Evolutionary conservation across 2,113 vertebrate species (phyloP).

Genomic region (Scopus umbretta): DNA sequence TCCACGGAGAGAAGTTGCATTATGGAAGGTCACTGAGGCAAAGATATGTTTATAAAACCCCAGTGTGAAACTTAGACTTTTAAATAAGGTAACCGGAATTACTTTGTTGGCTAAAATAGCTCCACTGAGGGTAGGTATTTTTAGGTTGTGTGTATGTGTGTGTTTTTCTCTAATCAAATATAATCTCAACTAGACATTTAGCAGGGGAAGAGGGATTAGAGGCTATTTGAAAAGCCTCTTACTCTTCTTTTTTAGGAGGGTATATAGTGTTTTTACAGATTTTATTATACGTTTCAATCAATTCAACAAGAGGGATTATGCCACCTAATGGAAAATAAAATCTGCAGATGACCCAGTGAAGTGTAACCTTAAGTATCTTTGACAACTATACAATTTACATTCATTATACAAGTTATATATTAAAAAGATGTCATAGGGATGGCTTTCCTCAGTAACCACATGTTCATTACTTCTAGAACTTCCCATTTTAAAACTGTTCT

Average conservation of each 20-base stretch:
- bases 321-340: conserved; percentile 67
- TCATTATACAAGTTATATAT: background rate
- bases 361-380: conserved; percentile 52
- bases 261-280: conserved; percentile 50
- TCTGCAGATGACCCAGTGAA: conserved; percentile 47
- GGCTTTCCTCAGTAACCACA: background rate
- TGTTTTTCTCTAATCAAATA: conserved; percentile 70
- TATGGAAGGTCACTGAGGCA: conserved; percentile 61
- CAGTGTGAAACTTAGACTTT: conserved; percentile 66
- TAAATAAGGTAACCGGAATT: conserved; percentile 70
- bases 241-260: conserved; percentile 58
- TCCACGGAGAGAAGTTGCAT: conserved; percentile 15
- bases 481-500: background rate
- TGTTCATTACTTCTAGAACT: background rate
- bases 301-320: conserved; percentile 58
- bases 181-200: conserved; percentile 71
- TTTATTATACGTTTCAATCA: conserved; percentile 63
- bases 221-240: conserved; percentile 69
- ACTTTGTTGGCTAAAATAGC: conserved; percentile 69
- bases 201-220: conserved; percentile 66
- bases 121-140: conserved; percentile 64
- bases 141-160: conserved; percentile 59
- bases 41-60: conserved; percentile 56
- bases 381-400: conserved; percentile 30
- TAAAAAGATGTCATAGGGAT: background rate